Evolutionary conservation across 2,797 vertebrate genomes (phyloP).

Genomic region (Enteromius mattozi): DNA sequence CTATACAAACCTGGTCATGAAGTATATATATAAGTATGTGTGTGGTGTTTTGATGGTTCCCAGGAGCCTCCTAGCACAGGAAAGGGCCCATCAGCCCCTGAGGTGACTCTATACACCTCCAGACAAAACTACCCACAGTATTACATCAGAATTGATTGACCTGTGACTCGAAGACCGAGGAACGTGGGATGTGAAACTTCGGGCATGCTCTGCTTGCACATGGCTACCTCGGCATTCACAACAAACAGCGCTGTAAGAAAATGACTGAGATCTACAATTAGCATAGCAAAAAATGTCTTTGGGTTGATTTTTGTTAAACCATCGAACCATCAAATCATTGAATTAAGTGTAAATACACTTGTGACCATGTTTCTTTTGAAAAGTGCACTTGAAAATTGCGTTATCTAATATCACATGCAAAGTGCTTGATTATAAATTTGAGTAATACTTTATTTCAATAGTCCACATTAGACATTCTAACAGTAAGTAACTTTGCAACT

Average conservation of each 20-base stretch:
- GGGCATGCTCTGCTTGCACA: slow-evolving; percentile 49
- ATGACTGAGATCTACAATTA: slow-evolving; percentile 30
- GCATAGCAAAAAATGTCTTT: not conserved
- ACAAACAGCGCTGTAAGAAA: slow-evolving; percentile 1
- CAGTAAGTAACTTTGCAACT: too few relatives aligned
- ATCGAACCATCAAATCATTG: not conserved
- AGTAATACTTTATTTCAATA: too few relatives aligned
- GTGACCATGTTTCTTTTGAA: not conserved
- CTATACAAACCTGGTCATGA: slow-evolving; percentile 48
- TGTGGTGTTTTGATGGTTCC: slow-evolving; percentile 44
- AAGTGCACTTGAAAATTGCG: not conserved
- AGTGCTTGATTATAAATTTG: not conserved
- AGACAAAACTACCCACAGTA: slow-evolving; percentile 73
- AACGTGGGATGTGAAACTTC: slow-evolving; percentile 61
- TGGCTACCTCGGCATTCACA: not conserved
- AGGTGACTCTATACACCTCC: slow-evolving; percentile 73
- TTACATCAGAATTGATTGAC: slow-evolving; percentile 79
- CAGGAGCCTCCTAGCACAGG: slow-evolving; percentile 63
- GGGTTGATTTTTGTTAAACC: not conserved
- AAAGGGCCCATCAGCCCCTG: slow-evolving; percentile 69
- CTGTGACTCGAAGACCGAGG: slow-evolving; percentile 58
- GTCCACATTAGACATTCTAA: too few relatives aligned
- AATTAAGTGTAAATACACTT: not conserved
- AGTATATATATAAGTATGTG: slow-evolving; percentile 41
- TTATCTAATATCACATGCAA: not conserved